phyloP scores from a whole-genome alignment of 2,113 vertebrate species.

The Melospiza melodia region DNA sequence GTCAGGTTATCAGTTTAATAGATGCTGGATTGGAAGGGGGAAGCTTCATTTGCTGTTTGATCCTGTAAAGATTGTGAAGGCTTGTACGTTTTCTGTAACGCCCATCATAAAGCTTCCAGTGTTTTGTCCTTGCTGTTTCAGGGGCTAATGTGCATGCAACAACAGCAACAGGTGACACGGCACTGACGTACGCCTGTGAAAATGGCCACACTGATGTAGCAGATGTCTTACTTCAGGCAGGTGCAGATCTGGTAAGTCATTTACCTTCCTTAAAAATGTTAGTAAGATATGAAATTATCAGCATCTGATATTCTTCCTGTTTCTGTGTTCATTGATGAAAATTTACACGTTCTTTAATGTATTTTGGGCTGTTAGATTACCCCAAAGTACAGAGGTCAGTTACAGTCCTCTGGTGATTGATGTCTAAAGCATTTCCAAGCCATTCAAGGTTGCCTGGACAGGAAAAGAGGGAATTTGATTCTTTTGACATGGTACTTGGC shows the following conservation, averaged over 20 bases:
- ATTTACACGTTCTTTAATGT: fast-evolving
- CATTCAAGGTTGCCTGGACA: not conserved
- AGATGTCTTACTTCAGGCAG: slow-evolving; percentile 95
- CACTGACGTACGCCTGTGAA: slow-evolving; percentile 96
- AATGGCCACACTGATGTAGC: slow-evolving; percentile 98
- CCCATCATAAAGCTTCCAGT: not conserved
- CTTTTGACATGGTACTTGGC: not conserved
- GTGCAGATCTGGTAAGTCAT: slow-evolving; percentile 90
- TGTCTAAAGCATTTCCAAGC: not conserved
- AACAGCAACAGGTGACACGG: slow-evolving; percentile 96
- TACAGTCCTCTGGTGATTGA: not conserved
- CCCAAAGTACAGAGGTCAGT: not conserved
- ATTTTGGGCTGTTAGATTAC: not conserved
- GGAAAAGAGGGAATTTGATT: not conserved
- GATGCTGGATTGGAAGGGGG: not conserved
- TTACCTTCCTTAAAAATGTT: not conserved
- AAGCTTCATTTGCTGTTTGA: not conserved
- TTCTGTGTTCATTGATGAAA: not conserved
- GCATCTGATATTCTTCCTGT: fast-evolving
- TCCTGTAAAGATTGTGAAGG: not conserved
- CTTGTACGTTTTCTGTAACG: fast-evolving
- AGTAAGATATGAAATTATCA: not conserved
- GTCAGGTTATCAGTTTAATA: not conserved
- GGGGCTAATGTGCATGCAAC: slow-evolving; percentile 98
- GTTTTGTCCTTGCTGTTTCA: slow-evolving; percentile 34